Evolutionary conservation across 2,113 vertebrate species (phyloP), one percentile per base, ranked within the genome.

Genomic region (Gallinago jamesoni): DNA sequence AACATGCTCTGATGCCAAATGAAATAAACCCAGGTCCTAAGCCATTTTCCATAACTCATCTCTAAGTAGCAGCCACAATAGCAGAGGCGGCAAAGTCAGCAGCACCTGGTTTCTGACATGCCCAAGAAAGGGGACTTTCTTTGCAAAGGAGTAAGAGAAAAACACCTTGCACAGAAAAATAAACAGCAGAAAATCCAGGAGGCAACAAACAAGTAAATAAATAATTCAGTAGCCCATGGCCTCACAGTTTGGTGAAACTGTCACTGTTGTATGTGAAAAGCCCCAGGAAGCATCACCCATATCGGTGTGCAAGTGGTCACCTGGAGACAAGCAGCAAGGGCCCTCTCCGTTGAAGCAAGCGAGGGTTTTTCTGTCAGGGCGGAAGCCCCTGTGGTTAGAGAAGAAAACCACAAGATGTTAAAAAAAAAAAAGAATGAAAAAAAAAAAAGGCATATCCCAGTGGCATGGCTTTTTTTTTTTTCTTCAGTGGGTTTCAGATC

Each of bases 351-450:
- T 63, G 47, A n/a, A 24, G 66, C 33, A 41, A 15, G 9, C 37
- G 37, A 39, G 23, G 45, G 2, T 1, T 19, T 78, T 33, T 63
- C 78, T 81, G 82, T 24, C 66, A 96, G 87, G 69, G 93, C 60
- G 96, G 97, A 98, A 97, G 70, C 31, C 27, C 1, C 19, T 91
- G 97, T 70, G 96, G 97, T 97, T 97, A 82, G 31, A 64, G 16
- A 77, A 59, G 53, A 82, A 96, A 86, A 72, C 89, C 79, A 91
- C 50, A 6, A 37, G 19, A 25, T 86, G 89, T 55, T 63, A 89
- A 96, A 68, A 39, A 64, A 30, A 17, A 68, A 41, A 41, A 22
- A 33, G 23, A 30, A 92, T 8, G 8, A 85, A 86, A 79, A 84
- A 10, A 35, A 27, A 37, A 48, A 5, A 35, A 73, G 14, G 6